Evolutionary conservation across 37 sponge, comb jelly and placozoan species (phyloP).

Genomic region (Spongia lamella): DNA sequence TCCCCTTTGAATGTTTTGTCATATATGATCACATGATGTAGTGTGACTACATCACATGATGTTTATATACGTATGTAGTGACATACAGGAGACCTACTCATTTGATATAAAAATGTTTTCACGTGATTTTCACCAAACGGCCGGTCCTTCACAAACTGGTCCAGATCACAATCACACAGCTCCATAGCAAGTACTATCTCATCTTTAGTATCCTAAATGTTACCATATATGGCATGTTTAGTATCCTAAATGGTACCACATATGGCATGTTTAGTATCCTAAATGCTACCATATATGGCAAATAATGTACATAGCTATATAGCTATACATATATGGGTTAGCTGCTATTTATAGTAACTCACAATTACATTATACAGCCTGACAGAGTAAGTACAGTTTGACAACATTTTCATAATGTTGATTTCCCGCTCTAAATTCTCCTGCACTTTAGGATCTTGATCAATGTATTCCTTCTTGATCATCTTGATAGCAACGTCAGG

Average conservation of each 20-base stretch:
- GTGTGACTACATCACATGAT: too few relatives aligned
- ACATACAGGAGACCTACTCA: slow-evolving; percentile 72
- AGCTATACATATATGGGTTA: too few relatives aligned
- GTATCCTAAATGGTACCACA: too few relatives aligned
- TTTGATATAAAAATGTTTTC: slow-evolving; percentile 62
- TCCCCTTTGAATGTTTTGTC: too few relatives aligned
- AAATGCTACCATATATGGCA: neutral
- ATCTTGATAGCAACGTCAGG: slow-evolving; percentile 78
- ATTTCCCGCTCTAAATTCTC: slow-evolving; percentile 88
- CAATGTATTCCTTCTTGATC: slow-evolving; percentile 64
- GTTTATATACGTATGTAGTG: too few relatives aligned
- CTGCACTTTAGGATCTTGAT: slow-evolving; percentile 79
- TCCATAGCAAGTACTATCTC: slow-evolving; percentile 86
- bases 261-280: neutral
- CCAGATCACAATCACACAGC: slow-evolving; percentile 87
- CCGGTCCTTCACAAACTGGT: slow-evolving; percentile 68
- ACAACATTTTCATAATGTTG: slow-evolving; percentile 58
- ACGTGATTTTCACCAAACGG: slow-evolving; percentile 69
- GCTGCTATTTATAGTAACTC: too few relatives aligned
- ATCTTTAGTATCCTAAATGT: slow-evolving; percentile 48
- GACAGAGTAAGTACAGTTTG: slow-evolving; percentile 70
- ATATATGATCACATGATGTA: too few relatives aligned
- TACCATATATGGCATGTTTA: neutral
- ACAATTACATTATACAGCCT: slow-evolving; percentile 69
- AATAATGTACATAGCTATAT: neutral